Evolutionary conservation across 2,888 invertebrate species (phyloP), one percentile per base, ranked within the genome.

Genomic region (Ophion obscuratus): DNA sequence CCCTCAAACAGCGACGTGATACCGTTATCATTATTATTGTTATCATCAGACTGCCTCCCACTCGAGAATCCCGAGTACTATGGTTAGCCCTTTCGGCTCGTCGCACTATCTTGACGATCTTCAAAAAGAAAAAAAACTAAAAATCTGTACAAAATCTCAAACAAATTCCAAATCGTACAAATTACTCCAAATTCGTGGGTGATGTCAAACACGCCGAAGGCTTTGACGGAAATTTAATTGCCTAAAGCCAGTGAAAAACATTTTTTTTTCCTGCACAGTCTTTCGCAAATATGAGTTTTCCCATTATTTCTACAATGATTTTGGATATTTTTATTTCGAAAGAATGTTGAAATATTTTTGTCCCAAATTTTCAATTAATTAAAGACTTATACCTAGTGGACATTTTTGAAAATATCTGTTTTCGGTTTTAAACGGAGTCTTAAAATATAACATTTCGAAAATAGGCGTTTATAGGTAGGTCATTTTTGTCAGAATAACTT

Each of bases 21-120:
- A 64, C 44, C 62, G 24, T 24, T 31, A 20, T 81, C 44, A 70
- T 68, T 64, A 87, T 86, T 90, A 90, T 89, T 92, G 84, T 87
- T 76, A 85, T 88, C 61, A 79, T 64, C 66, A 80, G 53, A 9
- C 74, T 75, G 62, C 62, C 73, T 44, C 40, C 10, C 59, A 27
- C 59, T 68, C 59, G 36, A 68, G 36, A 36, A 53, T 53, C 20
- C n/a, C 66, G 53, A 66, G 76, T 36, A 66, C 36, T 36, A 7
- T 9, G 53, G 64, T 64, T 64, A 64, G 81, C 82, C 87, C 87
- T 87, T 80, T 80, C 40, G 31, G 40, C 27, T 62, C 20, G 59
- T 20, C 14, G 44, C 24, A 14, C 24, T 27, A 27, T 75, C 62
- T 17, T 27, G 17, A 10, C 40, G 62, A 75, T 64, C 64, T 62